Conservation (phyloP, 1,140 invertebrate genomes). For the Mercenaria mercenaria region DNA sequence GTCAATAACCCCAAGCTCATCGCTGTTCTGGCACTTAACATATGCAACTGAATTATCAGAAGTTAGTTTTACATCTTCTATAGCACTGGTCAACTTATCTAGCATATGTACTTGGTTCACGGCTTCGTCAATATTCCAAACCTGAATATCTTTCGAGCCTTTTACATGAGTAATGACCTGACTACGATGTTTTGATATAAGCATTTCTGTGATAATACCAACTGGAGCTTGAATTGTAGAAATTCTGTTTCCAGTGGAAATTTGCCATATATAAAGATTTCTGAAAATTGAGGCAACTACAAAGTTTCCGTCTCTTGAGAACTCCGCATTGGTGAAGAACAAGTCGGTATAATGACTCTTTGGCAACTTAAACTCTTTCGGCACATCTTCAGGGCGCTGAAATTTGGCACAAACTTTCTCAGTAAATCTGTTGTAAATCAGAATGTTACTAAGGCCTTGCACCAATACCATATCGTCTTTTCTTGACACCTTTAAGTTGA, state of each 20-base stretch:
- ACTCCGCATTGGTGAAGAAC: slow-evolving; percentile 80
- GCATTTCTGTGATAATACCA: slow-evolving; percentile 79
- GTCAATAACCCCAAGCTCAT: slow-evolving; percentile 84
- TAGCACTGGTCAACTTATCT: slow-evolving; percentile 79
- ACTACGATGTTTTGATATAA: slow-evolving; percentile 72
- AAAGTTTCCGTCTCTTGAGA: slow-evolving; percentile 80
- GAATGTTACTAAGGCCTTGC: slow-evolving; percentile 73
- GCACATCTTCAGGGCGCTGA: slow-evolving; percentile 77
- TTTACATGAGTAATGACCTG: slow-evolving; percentile 80
- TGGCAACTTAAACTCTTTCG: slow-evolving; percentile 83
- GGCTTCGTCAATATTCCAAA: slow-evolving; percentile 82
- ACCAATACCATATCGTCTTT: slow-evolving; percentile 78
- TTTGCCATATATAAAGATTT: slow-evolving; percentile 83
- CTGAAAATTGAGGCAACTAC: slow-evolving; percentile 83
- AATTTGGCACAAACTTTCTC: slow-evolving; percentile 79
- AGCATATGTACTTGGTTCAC: slow-evolving; percentile 77
- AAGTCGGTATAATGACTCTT: slow-evolving; percentile 74
- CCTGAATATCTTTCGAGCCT: slow-evolving; percentile 75
- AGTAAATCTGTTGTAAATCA: slow-evolving; percentile 78
- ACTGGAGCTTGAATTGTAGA: slow-evolving; percentile 83
- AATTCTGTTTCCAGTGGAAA: slow-evolving; percentile 71
- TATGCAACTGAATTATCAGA: slow-evolving; percentile 74
- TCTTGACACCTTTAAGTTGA: slow-evolving; percentile 72
- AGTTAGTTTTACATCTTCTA: slow-evolving; percentile 77
- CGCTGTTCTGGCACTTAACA: slow-evolving; percentile 80